Base-by-base conservation (phyloP, 1,140 invertebrate genomes). In the Delia radicum region DNA sequence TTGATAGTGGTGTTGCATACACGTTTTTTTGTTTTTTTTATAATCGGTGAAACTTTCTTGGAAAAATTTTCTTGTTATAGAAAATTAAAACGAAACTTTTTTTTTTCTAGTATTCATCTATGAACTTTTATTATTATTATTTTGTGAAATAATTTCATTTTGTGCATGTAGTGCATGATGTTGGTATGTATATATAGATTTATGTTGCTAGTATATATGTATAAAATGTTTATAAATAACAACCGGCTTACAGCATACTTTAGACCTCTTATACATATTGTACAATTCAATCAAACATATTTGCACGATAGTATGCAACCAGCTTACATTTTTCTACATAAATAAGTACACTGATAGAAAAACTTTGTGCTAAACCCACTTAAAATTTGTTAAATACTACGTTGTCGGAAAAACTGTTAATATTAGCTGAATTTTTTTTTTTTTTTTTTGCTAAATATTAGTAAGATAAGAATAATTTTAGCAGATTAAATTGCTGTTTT, bases 31-130 rank as follows among this genome's bases (percentile, higher is more conserved):
- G 21, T 13, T 18, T 33, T 31, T 71, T 31, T 48, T 73, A 74
- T 55, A 69, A 61, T 61, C 74, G 46, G 24, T 72, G 75, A 62
- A 72, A 55, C 69, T 75, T 73, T 55, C 31, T 75, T 69, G 69
- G 27, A 61, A 73, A 75, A 73, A n/a, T 55, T 55, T 55, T 55
- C 48, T 55, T 55, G 48, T 55, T 21, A 55, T 55, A 21, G 48
- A 55, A 55, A 69, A 37, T 69, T 28, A 69, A 69, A 69, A 69
- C 65, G 65, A 69, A 69, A 69, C 18, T 55, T 55, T 55, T 55
- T 55, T 24, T 21, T 55, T 6, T 24, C n/a, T 24, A 0, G 18
- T 55, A 24, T 55, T 55, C 24, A n/a, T 55, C 21, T 21, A 21
- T 18, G n/a, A 55, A 21, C 48, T 1, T 2, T 42, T 55, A 55